Evolutionary conservation across 1,140 invertebrate species (phyloP).

Genomic region (Dreissena polymorpha): DNA sequence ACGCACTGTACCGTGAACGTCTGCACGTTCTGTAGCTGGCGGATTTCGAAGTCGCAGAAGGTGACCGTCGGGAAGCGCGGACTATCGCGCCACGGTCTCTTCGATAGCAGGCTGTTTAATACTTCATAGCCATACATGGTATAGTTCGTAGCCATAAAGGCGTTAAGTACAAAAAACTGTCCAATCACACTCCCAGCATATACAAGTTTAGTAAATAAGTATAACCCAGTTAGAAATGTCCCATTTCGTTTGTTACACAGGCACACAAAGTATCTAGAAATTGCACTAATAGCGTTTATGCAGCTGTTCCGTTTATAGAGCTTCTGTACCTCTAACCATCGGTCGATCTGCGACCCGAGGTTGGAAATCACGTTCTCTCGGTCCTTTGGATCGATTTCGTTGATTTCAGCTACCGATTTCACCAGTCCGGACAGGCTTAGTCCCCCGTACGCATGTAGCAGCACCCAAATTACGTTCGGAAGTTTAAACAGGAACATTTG

Average conservation of each 20-base stretch:
- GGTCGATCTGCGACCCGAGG: constrained; percentile 64
- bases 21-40: constrained; percentile 77
- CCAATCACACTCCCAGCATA: constrained; percentile 71
- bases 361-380: constrained; percentile 60
- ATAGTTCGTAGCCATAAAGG: constrained; percentile 70
- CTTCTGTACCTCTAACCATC: constrained; percentile 62
- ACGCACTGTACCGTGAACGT: constrained; percentile 79
- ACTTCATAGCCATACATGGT: constrained; percentile 79
- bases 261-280: constrained; percentile 67
- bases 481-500: constrained; percentile 96
- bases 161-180: constrained; percentile 75
- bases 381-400: constrained; percentile 56
- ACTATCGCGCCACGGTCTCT: constrained; percentile 77
- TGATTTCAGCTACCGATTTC: constrained; percentile 83
- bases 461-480: constrained; percentile 83
- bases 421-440: constrained; percentile 79
- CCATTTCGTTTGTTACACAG: constrained; percentile 79
- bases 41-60: constrained; percentile 81
- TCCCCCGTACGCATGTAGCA: constrained; percentile 64
- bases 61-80: constrained; percentile 81
- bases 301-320: constrained; percentile 61
- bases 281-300: constrained; percentile 55
- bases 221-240: constrained; percentile 80
- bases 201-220: constrained; percentile 76
- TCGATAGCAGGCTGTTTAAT: constrained; percentile 72